phyloP scores from a whole-genome alignment of 1,140 invertebrate species.

The Drosophila nasuta region DNA sequence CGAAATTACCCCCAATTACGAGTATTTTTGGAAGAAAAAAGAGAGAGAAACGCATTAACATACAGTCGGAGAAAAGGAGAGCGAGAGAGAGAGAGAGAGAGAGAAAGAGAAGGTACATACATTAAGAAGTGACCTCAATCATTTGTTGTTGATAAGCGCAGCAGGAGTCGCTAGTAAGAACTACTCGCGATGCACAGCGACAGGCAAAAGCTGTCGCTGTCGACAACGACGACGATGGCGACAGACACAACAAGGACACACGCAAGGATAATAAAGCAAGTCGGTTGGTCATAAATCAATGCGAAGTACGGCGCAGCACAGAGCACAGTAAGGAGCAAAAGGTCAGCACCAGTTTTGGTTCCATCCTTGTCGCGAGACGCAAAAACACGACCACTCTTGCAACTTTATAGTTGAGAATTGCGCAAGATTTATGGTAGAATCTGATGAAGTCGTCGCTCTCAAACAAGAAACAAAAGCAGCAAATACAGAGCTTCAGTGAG shows the following conservation, averaged over 20 bases:
- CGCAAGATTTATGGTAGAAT: constrained; percentile 69
- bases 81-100: background rate
- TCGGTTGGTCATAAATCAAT: constrained; percentile 69
- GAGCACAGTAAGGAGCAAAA: constrained; percentile 43
- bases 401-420: constrained; percentile 62
- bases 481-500: constrained; percentile 30
- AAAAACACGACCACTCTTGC: constrained; percentile 44
- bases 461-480: constrained; percentile 11
- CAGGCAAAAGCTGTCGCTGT: constrained; percentile 43
- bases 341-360: constrained; percentile 38
- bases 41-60: background rate
- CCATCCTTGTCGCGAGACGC: constrained; percentile 23
- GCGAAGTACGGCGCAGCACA: constrained; percentile 41
- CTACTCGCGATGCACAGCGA: constrained; percentile 26
- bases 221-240: background rate
- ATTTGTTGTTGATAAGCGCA: constrained; percentile 77
- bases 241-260: constrained; percentile 35
- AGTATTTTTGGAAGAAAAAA: constrained; percentile 17
- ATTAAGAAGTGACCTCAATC: constrained; percentile 74
- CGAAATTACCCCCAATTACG: constrained; percentile 74
- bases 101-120: constrained; percentile 13
- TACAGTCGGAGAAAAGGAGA: background rate
- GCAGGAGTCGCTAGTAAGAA: constrained; percentile 47
- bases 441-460: constrained; percentile 63
- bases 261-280: constrained; percentile 63